A percentile compares a stretch with the other conserved stretches of the same genome.
These are phyloP conservation scores for Eremophila alpestris DNA, from an alignment of 2,797 vertebrate genomes.

Conservation along the genomic window DNA sequence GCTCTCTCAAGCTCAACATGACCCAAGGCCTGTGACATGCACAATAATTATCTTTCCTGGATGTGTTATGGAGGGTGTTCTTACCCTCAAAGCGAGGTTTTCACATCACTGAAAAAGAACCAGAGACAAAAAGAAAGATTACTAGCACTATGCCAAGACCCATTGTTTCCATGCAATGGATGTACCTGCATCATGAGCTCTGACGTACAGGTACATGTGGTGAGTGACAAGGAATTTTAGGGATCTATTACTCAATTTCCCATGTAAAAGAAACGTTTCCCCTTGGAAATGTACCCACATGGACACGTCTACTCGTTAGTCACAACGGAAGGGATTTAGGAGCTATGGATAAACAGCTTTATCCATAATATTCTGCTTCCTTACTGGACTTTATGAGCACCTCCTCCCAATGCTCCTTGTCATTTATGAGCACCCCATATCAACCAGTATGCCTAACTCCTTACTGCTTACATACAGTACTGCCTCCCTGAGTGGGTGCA, in stretches of 20 bases:
- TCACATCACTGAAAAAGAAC: background rate
- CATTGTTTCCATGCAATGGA: background rate
- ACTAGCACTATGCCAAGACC: background rate
- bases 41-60: background rate
- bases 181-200: background rate
- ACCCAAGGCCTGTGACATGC: rapidly evolving
- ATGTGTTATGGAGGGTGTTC: background rate
- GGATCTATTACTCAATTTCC: background rate
- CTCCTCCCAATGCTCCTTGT: background rate
- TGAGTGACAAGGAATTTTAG: background rate
- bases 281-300: background rate
- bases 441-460: rapidly evolving
- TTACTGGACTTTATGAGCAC: background rate
- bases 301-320: background rate
- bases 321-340: background rate
- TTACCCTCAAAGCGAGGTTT: background rate
- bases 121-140: background rate
- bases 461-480: background rate
- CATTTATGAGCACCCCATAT: background rate
- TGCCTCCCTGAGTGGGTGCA: rapidly evolving
- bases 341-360: background rate
- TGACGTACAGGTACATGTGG: rapidly evolving
- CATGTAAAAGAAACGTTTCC: background rate
- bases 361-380: background rate
- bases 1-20: background rate